Percentiles rank a stretch among this genome's conserved stretches.
Evolutionary conservation across 2,888 invertebrate genomes (phyloP).

Genomic region (Acanthoscelides obtectus): DNA sequence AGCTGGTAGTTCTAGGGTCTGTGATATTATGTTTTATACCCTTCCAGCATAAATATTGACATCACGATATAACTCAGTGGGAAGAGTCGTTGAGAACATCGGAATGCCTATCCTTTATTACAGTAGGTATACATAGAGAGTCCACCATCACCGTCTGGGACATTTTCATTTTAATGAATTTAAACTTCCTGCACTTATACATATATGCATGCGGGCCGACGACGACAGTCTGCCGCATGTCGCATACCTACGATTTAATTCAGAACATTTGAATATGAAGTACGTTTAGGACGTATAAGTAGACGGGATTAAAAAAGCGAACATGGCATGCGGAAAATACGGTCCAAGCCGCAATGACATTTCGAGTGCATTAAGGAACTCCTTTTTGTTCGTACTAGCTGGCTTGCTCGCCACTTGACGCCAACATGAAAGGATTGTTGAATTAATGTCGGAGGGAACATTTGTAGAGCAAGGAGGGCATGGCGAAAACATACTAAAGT

Average conservation of each 20-base stretch:
- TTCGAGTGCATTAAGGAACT: neutral
- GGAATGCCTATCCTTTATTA: neutral
- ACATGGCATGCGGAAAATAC: neutral
- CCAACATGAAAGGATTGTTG: neutral
- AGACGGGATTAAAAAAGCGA: neutral
- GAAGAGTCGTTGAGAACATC: too few relatives aligned
- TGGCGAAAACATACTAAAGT: too few relatives aligned
- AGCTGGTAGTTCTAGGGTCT: too few relatives aligned
- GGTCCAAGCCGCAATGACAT: neutral
- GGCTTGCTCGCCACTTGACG: neutral
- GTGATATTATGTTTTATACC: too few relatives aligned
- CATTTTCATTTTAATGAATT: neutral
- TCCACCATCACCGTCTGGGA: neutral
- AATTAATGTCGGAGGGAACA: too few relatives aligned
- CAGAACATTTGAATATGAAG: neutral
- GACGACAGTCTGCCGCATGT: neutral
- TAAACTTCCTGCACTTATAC: neutral
- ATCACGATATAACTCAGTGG: too few relatives aligned
- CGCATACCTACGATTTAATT: neutral
- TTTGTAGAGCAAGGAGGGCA: too few relatives aligned
- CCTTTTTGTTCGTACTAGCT: neutral
- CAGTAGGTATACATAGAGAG: neutral
- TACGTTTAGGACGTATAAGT: neutral
- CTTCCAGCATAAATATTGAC: too few relatives aligned
- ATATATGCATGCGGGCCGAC: neutral